Evolutionary conservation across 1,140 invertebrate species (phyloP).

Genomic region (Laupala kohalensis): DNA sequence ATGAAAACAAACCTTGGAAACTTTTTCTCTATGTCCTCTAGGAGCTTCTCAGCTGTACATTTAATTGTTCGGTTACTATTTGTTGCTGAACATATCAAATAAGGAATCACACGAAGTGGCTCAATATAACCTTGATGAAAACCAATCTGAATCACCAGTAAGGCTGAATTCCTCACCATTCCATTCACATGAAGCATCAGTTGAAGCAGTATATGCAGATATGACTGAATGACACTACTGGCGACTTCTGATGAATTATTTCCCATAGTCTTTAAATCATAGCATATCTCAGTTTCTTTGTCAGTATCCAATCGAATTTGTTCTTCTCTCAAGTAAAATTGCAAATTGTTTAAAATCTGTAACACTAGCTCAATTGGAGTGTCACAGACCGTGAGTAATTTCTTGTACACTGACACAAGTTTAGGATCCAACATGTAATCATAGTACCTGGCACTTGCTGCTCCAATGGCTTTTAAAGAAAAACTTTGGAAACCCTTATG

Average conservation of each 20-base stretch:
- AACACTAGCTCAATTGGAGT: no score
- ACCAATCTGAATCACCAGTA: neutral
- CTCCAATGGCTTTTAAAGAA: neutral
- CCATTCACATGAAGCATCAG: no score
- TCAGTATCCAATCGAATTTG: no score
- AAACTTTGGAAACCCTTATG: neutral
- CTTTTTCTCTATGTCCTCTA: neutral
- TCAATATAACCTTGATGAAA: neutral
- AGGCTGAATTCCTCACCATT: neutral
- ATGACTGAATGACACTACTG: no score
- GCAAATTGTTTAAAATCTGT: no score
- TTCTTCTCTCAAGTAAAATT: no score
- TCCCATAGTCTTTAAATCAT: no score
- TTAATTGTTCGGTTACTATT: neutral
- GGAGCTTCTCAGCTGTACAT: neutral
- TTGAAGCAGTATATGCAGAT: no score
- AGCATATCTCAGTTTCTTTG: no score
- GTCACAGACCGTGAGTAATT: no score
- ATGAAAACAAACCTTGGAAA: neutral
- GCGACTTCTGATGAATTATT: no score
- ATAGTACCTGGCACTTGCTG: neutral
- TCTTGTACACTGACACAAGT: no score
- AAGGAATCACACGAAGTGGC: neutral
- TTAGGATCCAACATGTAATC: neutral
- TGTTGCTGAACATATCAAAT: neutral